These are phyloP conservation scores for Dendrophyllia cribrosa DNA, from an alignment of 64 coral and sea anemone species.

Conservation along the genomic window DNA sequence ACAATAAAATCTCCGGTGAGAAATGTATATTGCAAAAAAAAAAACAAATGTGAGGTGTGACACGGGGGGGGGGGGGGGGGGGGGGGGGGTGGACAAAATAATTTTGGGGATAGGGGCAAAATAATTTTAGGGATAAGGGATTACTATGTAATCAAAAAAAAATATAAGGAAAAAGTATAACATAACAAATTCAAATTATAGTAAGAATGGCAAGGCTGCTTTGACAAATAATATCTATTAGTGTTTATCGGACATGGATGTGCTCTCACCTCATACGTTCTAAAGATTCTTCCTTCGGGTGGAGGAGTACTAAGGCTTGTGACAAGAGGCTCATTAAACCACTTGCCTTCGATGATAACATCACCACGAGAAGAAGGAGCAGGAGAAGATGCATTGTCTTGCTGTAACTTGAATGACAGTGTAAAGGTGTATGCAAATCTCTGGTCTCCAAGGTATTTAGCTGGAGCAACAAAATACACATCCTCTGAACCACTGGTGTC, in stretches of 20 bases:
- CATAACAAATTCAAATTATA: too few species aligned
- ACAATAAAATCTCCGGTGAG: too few species aligned
- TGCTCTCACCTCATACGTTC: constrained; percentile 67
- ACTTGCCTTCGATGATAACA: constrained; percentile 87
- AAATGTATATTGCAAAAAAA: too few species aligned
- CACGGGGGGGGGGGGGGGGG: too few species aligned
- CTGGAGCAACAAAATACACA: constrained; percentile 86
- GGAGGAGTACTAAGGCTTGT: constrained; percentile 61
- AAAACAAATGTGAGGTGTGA: too few species aligned
- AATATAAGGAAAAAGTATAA: too few species aligned
- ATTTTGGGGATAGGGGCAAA: too few species aligned
- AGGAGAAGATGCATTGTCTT: constrained; percentile 52
- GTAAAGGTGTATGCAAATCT: constrained; percentile 78
- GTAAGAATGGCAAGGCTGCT: neutral
- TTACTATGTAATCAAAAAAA: too few species aligned
- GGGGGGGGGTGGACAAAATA: too few species aligned
- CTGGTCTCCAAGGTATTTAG: constrained; percentile 74
- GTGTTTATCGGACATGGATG: too few species aligned
- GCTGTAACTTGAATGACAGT: constrained; percentile 74
- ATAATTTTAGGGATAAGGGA: too few species aligned
- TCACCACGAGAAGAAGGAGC: constrained; percentile 65
- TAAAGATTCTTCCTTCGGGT: constrained; percentile 8
- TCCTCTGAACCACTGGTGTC: constrained; percentile 34
- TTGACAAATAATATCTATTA: neutral
- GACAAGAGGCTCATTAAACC: constrained; percentile 79